Evolutionary conservation across 2,888 invertebrate species (phyloP).

Genomic region (Ophion obscuratus): DNA sequence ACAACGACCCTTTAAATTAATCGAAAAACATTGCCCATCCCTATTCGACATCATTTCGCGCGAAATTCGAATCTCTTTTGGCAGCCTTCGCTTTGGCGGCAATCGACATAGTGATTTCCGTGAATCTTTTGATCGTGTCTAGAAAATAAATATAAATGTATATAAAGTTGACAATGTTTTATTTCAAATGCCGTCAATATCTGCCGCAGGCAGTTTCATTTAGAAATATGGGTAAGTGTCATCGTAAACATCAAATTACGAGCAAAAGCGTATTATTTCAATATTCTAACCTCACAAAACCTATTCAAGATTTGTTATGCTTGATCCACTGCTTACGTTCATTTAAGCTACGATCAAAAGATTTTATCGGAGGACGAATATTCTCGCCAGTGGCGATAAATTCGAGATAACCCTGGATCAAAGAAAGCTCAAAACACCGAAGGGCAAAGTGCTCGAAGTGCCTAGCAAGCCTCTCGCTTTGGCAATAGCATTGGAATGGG

Average conservation of each 20-base stretch:
- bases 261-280: background rate
- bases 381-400: conserved; percentile 88
- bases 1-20: too few relatives aligned
- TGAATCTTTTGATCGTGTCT: background rate
- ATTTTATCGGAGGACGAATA: conserved; percentile 90
- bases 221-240: conserved; percentile 59
- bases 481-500: conserved; percentile 98
- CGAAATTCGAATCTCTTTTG: conserved; percentile 35
- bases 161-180: conserved; percentile 45
- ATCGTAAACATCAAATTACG: background rate
- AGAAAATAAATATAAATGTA: background rate
- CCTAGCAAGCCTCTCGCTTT: conserved; percentile 95
- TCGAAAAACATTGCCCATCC: too few relatives aligned
- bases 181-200: conserved; percentile 48
- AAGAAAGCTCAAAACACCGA: conserved; percentile 95
- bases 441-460: conserved; percentile 90
- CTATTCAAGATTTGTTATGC: background rate
- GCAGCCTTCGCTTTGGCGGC: conserved; percentile 10
- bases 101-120: background rate
- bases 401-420: conserved; percentile 96
- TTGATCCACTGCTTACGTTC: conserved; percentile 13
- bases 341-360: conserved; percentile 86
- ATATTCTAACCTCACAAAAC: conserved; percentile 58
- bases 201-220: conserved; percentile 49
- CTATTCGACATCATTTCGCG: background rate